These are phyloP conservation scores for Urocolius indicus DNA, from an alignment of 2,113 vertebrate genomes.

Conservation along the genomic window DNA sequence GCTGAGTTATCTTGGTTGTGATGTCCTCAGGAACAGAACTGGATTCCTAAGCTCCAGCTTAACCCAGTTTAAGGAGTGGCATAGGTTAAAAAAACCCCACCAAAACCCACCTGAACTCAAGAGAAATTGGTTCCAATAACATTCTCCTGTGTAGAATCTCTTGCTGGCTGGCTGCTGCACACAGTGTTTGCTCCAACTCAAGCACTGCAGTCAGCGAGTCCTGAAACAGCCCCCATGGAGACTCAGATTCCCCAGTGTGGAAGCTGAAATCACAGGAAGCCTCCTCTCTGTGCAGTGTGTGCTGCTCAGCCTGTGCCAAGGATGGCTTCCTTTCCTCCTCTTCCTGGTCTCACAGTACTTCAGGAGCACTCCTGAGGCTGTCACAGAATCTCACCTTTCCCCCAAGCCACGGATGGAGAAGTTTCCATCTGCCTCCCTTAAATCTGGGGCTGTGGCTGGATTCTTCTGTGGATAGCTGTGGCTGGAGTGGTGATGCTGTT, in stretches of 20 bases:
- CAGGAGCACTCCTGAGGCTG: background rate
- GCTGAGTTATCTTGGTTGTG: background rate
- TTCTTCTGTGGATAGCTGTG: background rate
- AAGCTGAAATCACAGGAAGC: background rate
- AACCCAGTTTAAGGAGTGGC: background rate
- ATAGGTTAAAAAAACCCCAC: background rate
- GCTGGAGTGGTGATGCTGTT: background rate
- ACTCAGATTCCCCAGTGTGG: background rate
- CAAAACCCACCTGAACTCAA: background rate
- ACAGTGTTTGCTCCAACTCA: background rate
- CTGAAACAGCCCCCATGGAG: background rate
- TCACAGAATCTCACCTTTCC: rapidly evolving
- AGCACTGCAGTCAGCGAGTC: background rate
- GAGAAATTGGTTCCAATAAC: background rate
- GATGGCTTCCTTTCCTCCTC: background rate
- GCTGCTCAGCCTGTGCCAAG: background rate
- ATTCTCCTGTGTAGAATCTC: background rate
- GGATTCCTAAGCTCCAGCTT: background rate
- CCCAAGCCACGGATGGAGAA: background rate
- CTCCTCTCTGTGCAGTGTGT: rapidly evolving
- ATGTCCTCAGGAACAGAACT: background rate
- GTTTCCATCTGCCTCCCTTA: background rate
- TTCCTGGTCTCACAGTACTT: background rate
- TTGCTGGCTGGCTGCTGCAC: background rate
- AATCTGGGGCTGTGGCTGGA: background rate